Evolutionary conservation across 2,888 invertebrate genomes (phyloP).

Genomic region (Zhengitettix transpicula): DNA sequence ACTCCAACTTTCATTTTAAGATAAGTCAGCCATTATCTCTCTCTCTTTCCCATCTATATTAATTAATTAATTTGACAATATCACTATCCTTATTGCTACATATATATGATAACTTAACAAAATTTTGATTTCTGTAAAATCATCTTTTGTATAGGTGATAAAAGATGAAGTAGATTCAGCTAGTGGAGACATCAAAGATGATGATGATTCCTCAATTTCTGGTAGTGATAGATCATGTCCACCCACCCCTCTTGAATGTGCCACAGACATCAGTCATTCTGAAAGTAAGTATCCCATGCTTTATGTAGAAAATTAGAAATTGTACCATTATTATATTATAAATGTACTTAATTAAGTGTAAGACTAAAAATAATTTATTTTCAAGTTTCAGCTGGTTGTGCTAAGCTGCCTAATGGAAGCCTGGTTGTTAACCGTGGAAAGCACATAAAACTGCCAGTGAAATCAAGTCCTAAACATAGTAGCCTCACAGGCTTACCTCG

Average conservation of each 20-base stretch:
- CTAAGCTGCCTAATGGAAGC: neutral
- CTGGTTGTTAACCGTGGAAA: neutral
- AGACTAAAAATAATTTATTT: too few relatives aligned
- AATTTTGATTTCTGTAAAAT: too few relatives aligned
- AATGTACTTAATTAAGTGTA: too few relatives aligned
- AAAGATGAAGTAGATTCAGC: constrained; percentile 15
- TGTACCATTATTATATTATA: neutral
- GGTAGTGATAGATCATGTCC: constrained; percentile 24
- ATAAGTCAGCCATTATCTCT: too few relatives aligned
- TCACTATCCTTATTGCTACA: too few relatives aligned
- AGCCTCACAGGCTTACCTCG: constrained; percentile 23
- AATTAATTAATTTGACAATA: too few relatives aligned
- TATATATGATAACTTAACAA: too few relatives aligned
- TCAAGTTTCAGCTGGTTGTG: neutral
- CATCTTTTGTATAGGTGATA: constrained; percentile 5
- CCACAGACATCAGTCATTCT: constrained; percentile 21
- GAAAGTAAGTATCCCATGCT: constrained; percentile 14
- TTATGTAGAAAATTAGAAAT: neutral
- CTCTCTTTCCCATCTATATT: too few relatives aligned
- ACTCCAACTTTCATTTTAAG: too few relatives aligned
- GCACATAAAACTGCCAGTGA: neutral
- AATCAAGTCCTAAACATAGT: neutral
- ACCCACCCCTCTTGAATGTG: constrained; percentile 22
- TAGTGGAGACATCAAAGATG: constrained; percentile 19
- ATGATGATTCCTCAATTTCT: constrained; percentile 28